These are phyloP conservation scores for Apomyelois bistriatella DNA, from an alignment of 2,888 invertebrate genomes.

Conservation along the genomic window DNA sequence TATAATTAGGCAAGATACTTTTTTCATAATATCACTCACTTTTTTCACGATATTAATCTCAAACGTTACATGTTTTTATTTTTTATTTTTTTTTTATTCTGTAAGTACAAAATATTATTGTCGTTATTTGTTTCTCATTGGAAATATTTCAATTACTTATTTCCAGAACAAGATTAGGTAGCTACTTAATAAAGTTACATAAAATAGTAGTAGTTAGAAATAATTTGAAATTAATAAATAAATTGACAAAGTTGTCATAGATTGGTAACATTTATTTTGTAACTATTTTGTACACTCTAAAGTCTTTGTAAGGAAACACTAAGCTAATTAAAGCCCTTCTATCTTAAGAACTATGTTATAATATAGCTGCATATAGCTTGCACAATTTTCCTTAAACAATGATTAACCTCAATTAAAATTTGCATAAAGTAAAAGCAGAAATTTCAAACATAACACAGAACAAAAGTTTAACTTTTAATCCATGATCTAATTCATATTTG, in stretches of 20 bases:
- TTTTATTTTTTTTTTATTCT: too few species aligned
- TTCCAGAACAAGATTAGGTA: too few species aligned
- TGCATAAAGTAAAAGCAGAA: too few species aligned
- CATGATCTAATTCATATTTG: constrained; percentile 5
- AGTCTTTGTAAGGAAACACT: constrained; percentile 69
- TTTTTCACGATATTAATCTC: too few species aligned
- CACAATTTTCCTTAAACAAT: constrained; percentile 19
- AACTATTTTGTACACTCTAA: constrained; percentile 65
- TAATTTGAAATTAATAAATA: background rate
- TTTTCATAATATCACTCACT: too few species aligned
- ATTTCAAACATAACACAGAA: background rate
- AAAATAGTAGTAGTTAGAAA: background rate
- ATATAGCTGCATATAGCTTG: too few species aligned
- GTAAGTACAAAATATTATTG: constrained; percentile 1
- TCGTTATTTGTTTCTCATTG: background rate
- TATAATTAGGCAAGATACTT: too few species aligned
- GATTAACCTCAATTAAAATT: background rate
- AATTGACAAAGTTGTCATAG: constrained; percentile 13
- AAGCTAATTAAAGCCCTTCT: constrained; percentile 77
- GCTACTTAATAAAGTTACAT: too few species aligned
- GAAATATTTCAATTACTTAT: background rate
- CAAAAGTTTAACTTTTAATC: too few species aligned
- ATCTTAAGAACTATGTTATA: constrained; percentile 47
- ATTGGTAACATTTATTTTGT: constrained; percentile 16
- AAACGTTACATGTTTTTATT: too few species aligned